Percentiles rank a stretch among this genome's conserved stretches.
Conservation (phyloP, 2,113 vertebrate species). For the Coracopsis vasa region DNA sequence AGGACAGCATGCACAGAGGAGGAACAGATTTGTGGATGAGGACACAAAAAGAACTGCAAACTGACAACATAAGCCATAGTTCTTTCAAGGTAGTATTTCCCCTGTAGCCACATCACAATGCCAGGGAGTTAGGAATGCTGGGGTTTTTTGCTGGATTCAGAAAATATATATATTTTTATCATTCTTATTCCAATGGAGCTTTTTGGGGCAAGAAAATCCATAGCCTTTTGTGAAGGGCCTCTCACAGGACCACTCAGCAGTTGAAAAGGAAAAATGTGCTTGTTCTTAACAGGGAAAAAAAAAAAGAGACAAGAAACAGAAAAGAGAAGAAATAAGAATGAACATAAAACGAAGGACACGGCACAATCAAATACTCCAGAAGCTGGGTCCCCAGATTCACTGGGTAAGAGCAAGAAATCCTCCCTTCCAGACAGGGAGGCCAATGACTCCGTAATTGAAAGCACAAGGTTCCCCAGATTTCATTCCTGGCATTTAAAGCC, state of each 20-base stretch:
- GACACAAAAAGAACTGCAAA: not conserved
- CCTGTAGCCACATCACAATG: not conserved
- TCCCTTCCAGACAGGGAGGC: not conserved
- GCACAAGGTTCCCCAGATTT: not conserved
- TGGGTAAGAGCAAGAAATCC: not conserved
- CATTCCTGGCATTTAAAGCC: slow-evolving; percentile 13
- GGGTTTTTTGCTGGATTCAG: not conserved
- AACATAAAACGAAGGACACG: not conserved
- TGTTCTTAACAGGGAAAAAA: not conserved
- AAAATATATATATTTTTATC: not conserved
- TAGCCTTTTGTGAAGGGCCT: slow-evolving; percentile 45
- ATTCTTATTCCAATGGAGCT: not conserved
- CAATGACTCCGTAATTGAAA: not conserved
- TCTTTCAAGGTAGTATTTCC: not conserved
- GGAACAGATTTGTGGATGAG: not conserved
- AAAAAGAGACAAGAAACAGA: not conserved
- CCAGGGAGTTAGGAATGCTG: not conserved
- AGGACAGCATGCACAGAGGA: not conserved
- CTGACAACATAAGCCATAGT: not conserved
- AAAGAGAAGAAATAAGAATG: not conserved
- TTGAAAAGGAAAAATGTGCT: not conserved
- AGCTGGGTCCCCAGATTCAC: not conserved
- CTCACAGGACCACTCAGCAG: not conserved
- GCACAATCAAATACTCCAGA: not conserved
- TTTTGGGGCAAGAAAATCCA: slow-evolving; percentile 33